A percentile compares a stretch with the other conserved stretches of the same genome.
Conservation (phyloP, 2,888 invertebrate genomes). For the Coleophora flavipennella region DNA sequence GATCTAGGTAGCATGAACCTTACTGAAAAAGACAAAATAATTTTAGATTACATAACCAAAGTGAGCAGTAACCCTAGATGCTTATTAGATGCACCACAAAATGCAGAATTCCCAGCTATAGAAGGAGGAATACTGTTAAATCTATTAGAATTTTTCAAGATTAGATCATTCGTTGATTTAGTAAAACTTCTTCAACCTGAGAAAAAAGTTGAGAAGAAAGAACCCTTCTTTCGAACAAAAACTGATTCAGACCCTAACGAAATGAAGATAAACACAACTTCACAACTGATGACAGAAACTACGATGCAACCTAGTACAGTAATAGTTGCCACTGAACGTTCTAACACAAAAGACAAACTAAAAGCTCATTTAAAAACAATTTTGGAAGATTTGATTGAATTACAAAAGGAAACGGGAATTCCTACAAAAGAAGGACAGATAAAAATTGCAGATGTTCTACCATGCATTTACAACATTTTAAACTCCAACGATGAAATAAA, state of each 20-base stretch:
- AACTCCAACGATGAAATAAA: slow-evolving; percentile 17
- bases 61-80: slow-evolving; percentile 42
- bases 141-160: slow-evolving; percentile 52
- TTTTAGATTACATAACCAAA: slow-evolving; percentile 47
- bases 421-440: slow-evolving; percentile 23
- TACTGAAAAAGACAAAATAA: slow-evolving; percentile 47
- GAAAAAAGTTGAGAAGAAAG: no score
- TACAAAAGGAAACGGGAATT: slow-evolving; percentile 37
- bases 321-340: slow-evolving; percentile 16
- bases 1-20: slow-evolving; percentile 30
- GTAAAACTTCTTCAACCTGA: slow-evolving; percentile 25
- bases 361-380: slow-evolving; percentile 51
- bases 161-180: slow-evolving; percentile 50
- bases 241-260: no score
- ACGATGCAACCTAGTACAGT: slow-evolving; percentile 1
- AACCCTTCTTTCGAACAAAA: no score
- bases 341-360: slow-evolving; percentile 40
- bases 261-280: not conserved
- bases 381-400: slow-evolving; percentile 44
- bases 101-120: slow-evolving; percentile 18
- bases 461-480: slow-evolving; percentile 50
- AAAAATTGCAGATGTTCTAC: slow-evolving; percentile 40
- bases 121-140: slow-evolving; percentile 48
- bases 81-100: slow-evolving; percentile 22
- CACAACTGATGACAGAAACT: not conserved